Percentiles rank a stretch among this genome's conserved stretches.
Conservation (phyloP, 1,140 invertebrate genomes). For the Formica selysi region DNA sequence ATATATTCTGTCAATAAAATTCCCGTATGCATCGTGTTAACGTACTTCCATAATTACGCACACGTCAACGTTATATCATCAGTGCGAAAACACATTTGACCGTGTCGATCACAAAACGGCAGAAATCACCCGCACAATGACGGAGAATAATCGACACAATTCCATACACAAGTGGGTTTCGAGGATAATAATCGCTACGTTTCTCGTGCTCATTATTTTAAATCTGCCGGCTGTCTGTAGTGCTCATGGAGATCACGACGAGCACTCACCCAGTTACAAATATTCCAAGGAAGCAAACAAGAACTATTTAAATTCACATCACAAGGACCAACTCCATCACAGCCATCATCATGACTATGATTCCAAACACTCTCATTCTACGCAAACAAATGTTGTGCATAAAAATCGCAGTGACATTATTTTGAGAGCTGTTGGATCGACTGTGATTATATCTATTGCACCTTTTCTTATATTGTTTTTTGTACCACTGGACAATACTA, state of each 20-base stretch:
- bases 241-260: slow-evolving; percentile 83
- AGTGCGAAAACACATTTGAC: not conserved
- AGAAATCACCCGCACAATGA: not conserved
- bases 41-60: slow-evolving; percentile 24
- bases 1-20: not conserved
- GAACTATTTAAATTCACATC: slow-evolving; percentile 81
- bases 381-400: not conserved
- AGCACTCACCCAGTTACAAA: slow-evolving; percentile 90
- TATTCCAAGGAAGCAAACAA: slow-evolving; percentile 92
- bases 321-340: slow-evolving; percentile 70
- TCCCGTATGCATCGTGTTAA: not conserved
- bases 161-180: slow-evolving; percentile 60
- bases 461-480: slow-evolving; percentile 98
- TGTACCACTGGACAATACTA: slow-evolving; percentile 96
- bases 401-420: slow-evolving; percentile 88
- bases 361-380: slow-evolving; percentile 26
- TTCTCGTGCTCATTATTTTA: slow-evolving; percentile 83
- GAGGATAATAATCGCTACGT: slow-evolving; percentile 22
- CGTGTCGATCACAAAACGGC: not conserved
- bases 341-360: slow-evolving; percentile 38
- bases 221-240: slow-evolving; percentile 83
- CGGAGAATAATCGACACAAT: slow-evolving; percentile 6
- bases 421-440: slow-evolving; percentile 94
- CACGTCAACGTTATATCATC: slow-evolving; percentile 44
- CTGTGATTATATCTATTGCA: slow-evolving; percentile 96